These are phyloP conservation scores for Drosophila repletoides DNA, from an alignment of 1,140 invertebrate genomes.

Conservation along the genomic window DNA sequence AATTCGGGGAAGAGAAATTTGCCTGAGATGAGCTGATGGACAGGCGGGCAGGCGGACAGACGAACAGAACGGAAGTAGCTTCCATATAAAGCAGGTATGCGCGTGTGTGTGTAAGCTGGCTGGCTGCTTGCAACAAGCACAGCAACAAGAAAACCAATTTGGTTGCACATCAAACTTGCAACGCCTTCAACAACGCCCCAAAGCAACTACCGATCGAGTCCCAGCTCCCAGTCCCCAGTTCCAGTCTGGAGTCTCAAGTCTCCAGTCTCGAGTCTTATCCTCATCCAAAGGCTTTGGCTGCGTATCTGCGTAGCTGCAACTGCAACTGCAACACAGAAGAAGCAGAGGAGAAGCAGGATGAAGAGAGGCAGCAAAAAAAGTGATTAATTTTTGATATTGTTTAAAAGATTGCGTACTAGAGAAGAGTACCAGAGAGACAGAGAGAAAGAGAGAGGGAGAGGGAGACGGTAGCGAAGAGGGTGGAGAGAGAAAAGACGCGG, in stretches of 20 bases:
- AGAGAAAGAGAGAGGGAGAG: neutral
- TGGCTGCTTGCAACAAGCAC: conserved; percentile 3
- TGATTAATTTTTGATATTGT: conserved; percentile 81
- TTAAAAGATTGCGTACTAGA: conserved; percentile 57
- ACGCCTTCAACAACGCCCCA: conserved; percentile 77
- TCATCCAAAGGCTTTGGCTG: conserved; percentile 23
- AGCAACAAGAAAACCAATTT: conserved; percentile 71
- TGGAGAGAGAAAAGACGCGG: neutral
- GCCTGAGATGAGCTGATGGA: no score
- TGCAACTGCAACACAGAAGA: conserved; percentile 33
- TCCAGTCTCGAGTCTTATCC: conserved; percentile 14
- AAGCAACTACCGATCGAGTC: conserved; percentile 59
- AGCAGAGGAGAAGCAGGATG: no score
- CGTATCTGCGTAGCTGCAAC: conserved; percentile 65
- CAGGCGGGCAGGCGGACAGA: neutral
- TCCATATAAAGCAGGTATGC: no score
- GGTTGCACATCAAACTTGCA: conserved; percentile 76
- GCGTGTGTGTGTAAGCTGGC: no score
- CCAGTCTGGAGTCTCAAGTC: conserved; percentile 14
- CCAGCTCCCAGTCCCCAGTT: neutral
- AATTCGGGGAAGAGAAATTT: conserved; percentile 9
- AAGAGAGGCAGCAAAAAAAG: no score
- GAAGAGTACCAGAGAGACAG: neutral
- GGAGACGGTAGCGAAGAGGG: neutral
- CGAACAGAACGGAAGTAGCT: conserved; percentile 16